Percentiles rank a stretch among this genome's conserved stretches.
phyloP scores from a whole-genome alignment of 2,113 vertebrate species.

The Loxodonta africana region DNA sequence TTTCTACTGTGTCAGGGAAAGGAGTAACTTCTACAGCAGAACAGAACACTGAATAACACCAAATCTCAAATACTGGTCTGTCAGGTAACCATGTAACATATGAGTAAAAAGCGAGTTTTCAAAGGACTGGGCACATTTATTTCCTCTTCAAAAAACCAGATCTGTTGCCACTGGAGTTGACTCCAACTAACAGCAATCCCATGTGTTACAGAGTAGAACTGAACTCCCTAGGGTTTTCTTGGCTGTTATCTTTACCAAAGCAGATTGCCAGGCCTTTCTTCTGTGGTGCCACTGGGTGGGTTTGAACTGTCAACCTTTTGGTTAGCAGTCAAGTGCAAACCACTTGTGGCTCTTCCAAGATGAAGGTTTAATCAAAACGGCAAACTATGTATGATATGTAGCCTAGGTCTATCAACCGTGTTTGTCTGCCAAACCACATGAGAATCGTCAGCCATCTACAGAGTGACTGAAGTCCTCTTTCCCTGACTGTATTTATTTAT shows the following conservation, averaged over 20 bases:
- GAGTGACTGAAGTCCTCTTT: background rate
- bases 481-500: background rate
- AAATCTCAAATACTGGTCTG: background rate
- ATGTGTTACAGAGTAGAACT: background rate
- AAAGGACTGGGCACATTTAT: background rate
- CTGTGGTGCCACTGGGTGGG: background rate
- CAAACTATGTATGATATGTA: background rate
- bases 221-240: background rate
- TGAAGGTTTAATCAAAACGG: background rate
- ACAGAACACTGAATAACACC: background rate
- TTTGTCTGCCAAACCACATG: background rate
- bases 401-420: background rate
- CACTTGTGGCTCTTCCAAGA: background rate
- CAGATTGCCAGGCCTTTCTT: background rate
- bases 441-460: background rate
- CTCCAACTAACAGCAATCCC: background rate
- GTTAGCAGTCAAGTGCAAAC: background rate
- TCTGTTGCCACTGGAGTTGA: background rate
- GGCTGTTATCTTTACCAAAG: background rate
- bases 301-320: background rate
- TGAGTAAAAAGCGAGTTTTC: background rate
- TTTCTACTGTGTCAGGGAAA: background rate
- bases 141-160: background rate
- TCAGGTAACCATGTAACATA: background rate
- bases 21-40: background rate